Evolutionary conservation across 2,888 invertebrate species (phyloP).

Genomic region (Cephus sareptanus): DNA sequence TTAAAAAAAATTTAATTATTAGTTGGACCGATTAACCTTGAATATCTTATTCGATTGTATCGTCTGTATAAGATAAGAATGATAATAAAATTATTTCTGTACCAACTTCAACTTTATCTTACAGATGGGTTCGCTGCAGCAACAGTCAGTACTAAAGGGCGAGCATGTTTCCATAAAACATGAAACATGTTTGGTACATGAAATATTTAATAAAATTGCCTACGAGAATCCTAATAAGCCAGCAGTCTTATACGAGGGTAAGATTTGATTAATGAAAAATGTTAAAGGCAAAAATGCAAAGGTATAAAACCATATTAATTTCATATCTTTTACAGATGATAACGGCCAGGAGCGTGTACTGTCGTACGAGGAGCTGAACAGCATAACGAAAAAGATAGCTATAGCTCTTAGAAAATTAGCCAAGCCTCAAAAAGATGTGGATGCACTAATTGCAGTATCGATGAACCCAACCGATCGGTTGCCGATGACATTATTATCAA

Average conservation of each 20-base stretch:
- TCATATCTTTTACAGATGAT: conserved; percentile 43
- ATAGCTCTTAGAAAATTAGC: conserved; percentile 68
- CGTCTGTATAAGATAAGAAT: not conserved
- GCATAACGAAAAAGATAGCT: conserved; percentile 71
- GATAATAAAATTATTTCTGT: not conserved
- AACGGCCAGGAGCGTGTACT: conserved; percentile 43
- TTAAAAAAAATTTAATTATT: not conserved
- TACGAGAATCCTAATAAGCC: conserved; percentile 67
- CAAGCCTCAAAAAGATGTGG: conserved; percentile 69
- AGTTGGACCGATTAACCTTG: not conserved
- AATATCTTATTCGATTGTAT: not conserved
- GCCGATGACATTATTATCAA: conserved; percentile 76
- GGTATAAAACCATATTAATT: not conserved
- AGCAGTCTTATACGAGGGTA: conserved; percentile 75
- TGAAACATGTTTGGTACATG: conserved; percentile 68
- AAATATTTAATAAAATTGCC: conserved; percentile 72
- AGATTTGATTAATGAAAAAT: conserved; percentile 23
- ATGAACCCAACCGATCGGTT: conserved; percentile 81
- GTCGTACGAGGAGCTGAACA: conserved; percentile 71
- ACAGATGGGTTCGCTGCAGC: conserved; percentile 81
- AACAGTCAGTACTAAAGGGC: conserved; percentile 76
- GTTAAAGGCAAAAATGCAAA: not conserved
- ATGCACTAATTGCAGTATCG: conserved; percentile 82
- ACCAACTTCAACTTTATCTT: not conserved
- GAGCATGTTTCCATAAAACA: conserved; percentile 31